Base-by-base conservation (phyloP, 1,140 invertebrate species). In the Eurytemora carolleeae region DNA sequence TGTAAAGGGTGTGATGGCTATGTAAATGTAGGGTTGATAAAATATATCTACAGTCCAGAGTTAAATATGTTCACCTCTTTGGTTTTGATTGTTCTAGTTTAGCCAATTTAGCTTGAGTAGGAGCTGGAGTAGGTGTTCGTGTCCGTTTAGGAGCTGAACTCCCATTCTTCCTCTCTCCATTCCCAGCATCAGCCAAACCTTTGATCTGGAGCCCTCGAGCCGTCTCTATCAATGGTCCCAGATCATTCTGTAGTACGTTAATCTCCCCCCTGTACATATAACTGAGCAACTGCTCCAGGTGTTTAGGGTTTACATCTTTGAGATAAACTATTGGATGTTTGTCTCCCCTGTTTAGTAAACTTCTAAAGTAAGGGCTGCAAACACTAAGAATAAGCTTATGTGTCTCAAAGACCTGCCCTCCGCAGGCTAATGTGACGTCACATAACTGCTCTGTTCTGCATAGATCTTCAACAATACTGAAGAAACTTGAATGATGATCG, bases 181-280 rank as follows among this genome's bases (percentile, higher is more conserved):
- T n/a, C n/a, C n/a, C n/a, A n/a, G n/a, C n/a, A n/a, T n/a, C n/a
- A n/a, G n/a, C n/a, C n/a, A n/a, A n/a, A n/a, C n/a, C 72, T 65
- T 73, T 73, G 53, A 73, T 70, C 64, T 72, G 71, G 12, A 73
- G 66, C 22, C 67, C 64, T 63, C 72, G 68, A 1, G 72, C 72
- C 7, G 72, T 72, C 55, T 71, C 70, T 16, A 73, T 65, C 20
- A 73, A 66, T 18, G 70, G 67, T 52, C 66, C 66, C 18, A 73
- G 64, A 58, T 72, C 70, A 19, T 70, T 68, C 44, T 73, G 70
- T 24, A 66, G 67, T 3, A 73, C 71, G 63, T 73, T 72, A 17
- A 73, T 72, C 65, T 73, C 72, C 2, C 72, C 72, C 12, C 67
- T 65, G 67, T 73, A 73, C 71, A 73, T 73, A 61, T 73, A 73